Evolutionary conservation across 2,888 invertebrate genomes (phyloP).

Genomic region (Rhaphigaster nebulosa): DNA sequence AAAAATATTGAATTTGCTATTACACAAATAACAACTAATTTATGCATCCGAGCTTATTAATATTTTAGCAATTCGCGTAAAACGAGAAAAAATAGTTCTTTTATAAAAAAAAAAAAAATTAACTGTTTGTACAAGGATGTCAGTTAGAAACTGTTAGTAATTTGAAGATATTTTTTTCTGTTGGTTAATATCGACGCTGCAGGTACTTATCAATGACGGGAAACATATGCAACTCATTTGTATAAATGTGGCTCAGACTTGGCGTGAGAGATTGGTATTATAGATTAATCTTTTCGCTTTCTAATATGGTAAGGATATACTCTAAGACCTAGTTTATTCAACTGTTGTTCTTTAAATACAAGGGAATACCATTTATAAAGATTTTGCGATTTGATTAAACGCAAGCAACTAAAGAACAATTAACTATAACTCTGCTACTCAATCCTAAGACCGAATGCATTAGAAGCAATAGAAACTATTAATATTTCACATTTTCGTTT

Average conservation of each 20-base stretch:
- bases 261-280: background rate
- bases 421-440: background rate
- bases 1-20: background rate
- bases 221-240: constrained; percentile 22
- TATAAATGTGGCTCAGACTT: background rate
- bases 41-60: no score
- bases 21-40: no score
- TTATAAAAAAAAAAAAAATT: no score
- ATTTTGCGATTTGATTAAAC: background rate
- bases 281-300: background rate
- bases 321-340: background rate
- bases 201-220: background rate
- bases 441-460: background rate
- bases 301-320: background rate
- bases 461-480: no score
- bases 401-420: background rate
- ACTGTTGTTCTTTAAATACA: background rate
- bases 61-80: no score
- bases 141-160: no score
- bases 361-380: background rate
- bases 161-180: background rate
- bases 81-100: no score
- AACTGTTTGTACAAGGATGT: no score
- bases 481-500: no score
- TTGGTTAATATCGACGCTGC: background rate